Conservation (phyloP, 2,888 invertebrate species). For the Aethes cnicana region DNA sequence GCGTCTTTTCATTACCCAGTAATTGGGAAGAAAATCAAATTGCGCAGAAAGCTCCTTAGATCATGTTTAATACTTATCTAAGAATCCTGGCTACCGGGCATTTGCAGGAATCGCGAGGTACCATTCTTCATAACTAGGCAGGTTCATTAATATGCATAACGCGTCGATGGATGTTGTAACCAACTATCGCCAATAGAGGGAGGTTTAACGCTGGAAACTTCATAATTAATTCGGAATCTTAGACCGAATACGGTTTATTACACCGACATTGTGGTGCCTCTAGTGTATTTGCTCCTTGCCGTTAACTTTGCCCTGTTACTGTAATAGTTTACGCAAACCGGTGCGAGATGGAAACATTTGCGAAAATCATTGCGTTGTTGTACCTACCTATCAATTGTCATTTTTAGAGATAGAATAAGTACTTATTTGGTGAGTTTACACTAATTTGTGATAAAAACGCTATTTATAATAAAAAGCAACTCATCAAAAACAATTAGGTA, state of each 20-base stretch:
- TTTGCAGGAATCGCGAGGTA: no score
- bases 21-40: slow-evolving; percentile 19
- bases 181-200: slow-evolving; percentile 61
- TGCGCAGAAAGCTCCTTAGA: slow-evolving; percentile 8
- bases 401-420: no score
- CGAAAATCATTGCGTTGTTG: background rate
- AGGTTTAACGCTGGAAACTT: slow-evolving; percentile 67
- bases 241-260: slow-evolving; percentile 61
- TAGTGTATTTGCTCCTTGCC: slow-evolving; percentile 28
- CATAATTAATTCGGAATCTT: slow-evolving; percentile 73
- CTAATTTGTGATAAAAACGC: no score
- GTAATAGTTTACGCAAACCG: slow-evolving; percentile 16
- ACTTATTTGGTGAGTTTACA: no score
- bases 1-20: slow-evolving; percentile 24
- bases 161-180: slow-evolving; percentile 59
- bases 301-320: slow-evolving; percentile 26
- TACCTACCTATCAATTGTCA: no score
- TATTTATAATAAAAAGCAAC: no score
- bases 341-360: slow-evolving; percentile 1
- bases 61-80: background rate
- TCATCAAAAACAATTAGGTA: no score
- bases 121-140: slow-evolving; percentile 50
- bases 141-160: slow-evolving; percentile 73
- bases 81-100: background rate
- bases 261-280: slow-evolving; percentile 45